Conservation (phyloP, 53 echinoderm and acorn worm genomes). For the Apostichopus leukothele region DNA sequence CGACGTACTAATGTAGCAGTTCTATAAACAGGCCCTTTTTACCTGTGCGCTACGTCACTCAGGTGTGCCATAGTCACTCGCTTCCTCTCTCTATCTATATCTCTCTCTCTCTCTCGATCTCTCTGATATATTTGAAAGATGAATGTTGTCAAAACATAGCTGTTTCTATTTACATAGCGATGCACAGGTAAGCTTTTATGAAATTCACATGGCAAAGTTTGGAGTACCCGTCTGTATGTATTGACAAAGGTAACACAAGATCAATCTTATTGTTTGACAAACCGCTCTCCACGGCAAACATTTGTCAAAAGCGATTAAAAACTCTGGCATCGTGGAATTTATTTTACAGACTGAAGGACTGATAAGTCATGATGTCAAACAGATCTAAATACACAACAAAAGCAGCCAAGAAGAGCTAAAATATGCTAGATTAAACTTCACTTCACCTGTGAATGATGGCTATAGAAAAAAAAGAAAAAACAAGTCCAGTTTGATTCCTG, state of each 20-base stretch:
- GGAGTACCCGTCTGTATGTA: slow-evolving; percentile 28
- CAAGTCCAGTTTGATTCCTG: too few relatives aligned
- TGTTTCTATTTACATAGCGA: slow-evolving; percentile 33
- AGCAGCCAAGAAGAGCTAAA: not conserved
- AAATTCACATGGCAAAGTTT: slow-evolving; percentile 37
- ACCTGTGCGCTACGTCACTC: slow-evolving; percentile 19
- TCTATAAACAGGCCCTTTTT: slow-evolving; percentile 25
- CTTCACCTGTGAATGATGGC: slow-evolving; percentile 18
- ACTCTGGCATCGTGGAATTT: slow-evolving; percentile 4
- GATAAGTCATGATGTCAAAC: slow-evolving; percentile 22
- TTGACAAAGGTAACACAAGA: slow-evolving; percentile 28
- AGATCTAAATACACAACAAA: not conserved
- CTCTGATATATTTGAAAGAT: slow-evolving; percentile 5
- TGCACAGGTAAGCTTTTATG: slow-evolving; percentile 39
- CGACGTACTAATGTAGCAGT: slow-evolving; percentile 13
- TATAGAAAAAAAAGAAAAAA: not conserved
- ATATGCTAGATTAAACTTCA: not conserved
- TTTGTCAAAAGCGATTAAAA: slow-evolving; percentile 44
- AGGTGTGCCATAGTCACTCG: slow-evolving; percentile 9
- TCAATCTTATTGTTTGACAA: slow-evolving; percentile 47
- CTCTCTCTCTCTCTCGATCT: too few relatives aligned
- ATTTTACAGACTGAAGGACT: slow-evolving; percentile 12
- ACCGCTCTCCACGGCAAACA: slow-evolving; percentile 35
- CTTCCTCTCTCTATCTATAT: not conserved
- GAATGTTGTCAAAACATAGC: slow-evolving; percentile 33